A percentile compares a stretch with the other conserved stretches of the same genome.
Conservation (phyloP, 2,113 vertebrate genomes). For the Macquaria ambigua region DNA sequence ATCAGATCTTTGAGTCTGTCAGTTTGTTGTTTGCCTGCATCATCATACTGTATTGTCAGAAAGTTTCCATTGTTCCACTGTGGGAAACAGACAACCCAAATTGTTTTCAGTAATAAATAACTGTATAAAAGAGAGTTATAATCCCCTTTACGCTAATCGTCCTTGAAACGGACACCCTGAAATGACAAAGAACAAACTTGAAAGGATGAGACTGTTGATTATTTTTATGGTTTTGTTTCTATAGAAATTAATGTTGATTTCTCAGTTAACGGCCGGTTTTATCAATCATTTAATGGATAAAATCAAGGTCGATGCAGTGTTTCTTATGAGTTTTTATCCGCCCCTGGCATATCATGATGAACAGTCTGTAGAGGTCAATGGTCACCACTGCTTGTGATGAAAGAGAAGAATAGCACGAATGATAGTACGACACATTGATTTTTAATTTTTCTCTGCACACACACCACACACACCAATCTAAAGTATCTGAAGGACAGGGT, state of each 20-base stretch:
- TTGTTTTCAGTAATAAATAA: constrained; percentile 10
- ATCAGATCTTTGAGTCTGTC: not conserved
- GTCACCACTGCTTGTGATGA: constrained; percentile 42
- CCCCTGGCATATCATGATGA: constrained; percentile 45
- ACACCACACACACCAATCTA: constrained; percentile 1
- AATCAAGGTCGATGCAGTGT: constrained; percentile 46
- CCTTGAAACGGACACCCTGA: constrained; percentile 27
- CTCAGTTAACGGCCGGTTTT: constrained; percentile 9
- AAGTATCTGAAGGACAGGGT: constrained; percentile 39
- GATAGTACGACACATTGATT: constrained; percentile 62
- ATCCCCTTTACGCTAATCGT: constrained; percentile 1
- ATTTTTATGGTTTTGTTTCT: constrained; percentile 29
- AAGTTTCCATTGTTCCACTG: not conserved
- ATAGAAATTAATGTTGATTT: constrained; percentile 20
- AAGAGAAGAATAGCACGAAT: constrained; percentile 30
- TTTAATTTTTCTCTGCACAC: constrained; percentile 62
- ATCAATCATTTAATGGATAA: constrained; percentile 8
- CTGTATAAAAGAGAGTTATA: not conserved
- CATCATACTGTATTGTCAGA: not conserved
- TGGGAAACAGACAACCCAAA: not conserved
- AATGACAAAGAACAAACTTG: constrained; percentile 6
- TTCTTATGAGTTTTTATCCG: not conserved
- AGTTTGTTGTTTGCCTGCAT: not conserved
- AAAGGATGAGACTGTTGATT: constrained; percentile 7
- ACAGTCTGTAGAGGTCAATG: constrained; percentile 49